Evolutionary conservation across 2,888 invertebrate genomes (phyloP), one percentile per base, ranked within the genome.

Genomic region (Noctua fimbriata): DNA sequence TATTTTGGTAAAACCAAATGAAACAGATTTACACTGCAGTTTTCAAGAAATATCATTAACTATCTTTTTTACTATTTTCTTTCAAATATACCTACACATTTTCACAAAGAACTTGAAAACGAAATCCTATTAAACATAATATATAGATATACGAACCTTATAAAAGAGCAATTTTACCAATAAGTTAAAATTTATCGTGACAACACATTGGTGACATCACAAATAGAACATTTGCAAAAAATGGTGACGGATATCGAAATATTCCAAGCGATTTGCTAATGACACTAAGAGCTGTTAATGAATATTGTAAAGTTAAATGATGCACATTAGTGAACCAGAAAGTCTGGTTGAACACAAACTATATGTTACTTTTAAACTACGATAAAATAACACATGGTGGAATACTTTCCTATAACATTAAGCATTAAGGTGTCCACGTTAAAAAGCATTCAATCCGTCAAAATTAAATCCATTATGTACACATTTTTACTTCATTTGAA

Each of bases 401-500:
- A 85, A 82, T 73, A 73, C 49, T 69, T 85, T 75, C 36, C 67
- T 73, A 74, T 9, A 82, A 58, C 55, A 78, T 60, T 67, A 85
- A 73, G 76, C 66, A 83, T 69, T 63, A 83, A 83, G 44, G 69
- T 67, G 74, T 77, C 74, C 80, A 65, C 80, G 78, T 78, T 58
- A 84, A 77, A 72, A 75, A 72, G 47, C 73, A 73, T 66, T 67
- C 60, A 73, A 73, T 52, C 75, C 71, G 52, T 75, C 65, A 79
- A 75, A 63, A 72, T 75, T 71, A 65, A 77, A 73, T 69, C 67
- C 65, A 83, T 36, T 86, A 83, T 85, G 63, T 85, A 85, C 85
- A 86, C 74, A 69, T 75, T 81, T 83, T 81, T 74, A 81, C 76
- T 84, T 77, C 73, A 85, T 76, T 85, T 66, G 76, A 76, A 79